These are phyloP conservation scores for Charina bottae DNA, from an alignment of 2,113 vertebrate species.

Conservation along the genomic window DNA sequence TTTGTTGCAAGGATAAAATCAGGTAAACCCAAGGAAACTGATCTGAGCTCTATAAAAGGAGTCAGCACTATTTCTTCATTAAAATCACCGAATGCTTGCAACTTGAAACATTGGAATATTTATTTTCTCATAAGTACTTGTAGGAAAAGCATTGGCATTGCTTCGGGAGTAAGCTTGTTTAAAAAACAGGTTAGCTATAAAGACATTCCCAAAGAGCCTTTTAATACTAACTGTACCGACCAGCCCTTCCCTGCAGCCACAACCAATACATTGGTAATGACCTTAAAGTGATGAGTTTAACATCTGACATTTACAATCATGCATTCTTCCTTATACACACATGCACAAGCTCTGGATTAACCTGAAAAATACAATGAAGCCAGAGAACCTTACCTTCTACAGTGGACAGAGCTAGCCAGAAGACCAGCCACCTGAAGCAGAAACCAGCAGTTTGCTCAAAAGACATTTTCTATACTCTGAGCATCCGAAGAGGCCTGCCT, in stretches of 20 bases:
- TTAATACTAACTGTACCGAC: not conserved
- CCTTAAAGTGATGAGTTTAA: not conserved
- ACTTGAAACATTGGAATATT: not conserved
- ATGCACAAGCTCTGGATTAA: not conserved
- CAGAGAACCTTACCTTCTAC: constrained; percentile 59
- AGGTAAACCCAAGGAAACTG: not conserved
- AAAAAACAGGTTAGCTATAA: not conserved
- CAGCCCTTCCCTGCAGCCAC: not conserved
- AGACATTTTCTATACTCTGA: constrained; percentile 48
- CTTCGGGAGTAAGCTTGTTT: not conserved
- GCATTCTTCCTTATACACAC: not conserved
- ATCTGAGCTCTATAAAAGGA: not conserved
- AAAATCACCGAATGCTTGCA: not conserved
- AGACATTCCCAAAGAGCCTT: not conserved
- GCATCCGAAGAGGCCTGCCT: constrained; percentile 5
- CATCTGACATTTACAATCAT: not conserved
- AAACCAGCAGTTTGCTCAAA: not conserved
- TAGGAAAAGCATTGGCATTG: not conserved
- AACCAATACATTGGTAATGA: not conserved
- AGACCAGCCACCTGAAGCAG: constrained; percentile 21
- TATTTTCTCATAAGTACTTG: not conserved
- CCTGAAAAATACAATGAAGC: not conserved
- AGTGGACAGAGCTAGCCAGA: constrained; percentile 37
- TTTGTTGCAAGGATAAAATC: not conserved
- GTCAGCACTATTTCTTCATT: not conserved